These are phyloP conservation scores for Metalampra italica DNA, from an alignment of 2,888 invertebrate genomes.

Conservation along the genomic window DNA sequence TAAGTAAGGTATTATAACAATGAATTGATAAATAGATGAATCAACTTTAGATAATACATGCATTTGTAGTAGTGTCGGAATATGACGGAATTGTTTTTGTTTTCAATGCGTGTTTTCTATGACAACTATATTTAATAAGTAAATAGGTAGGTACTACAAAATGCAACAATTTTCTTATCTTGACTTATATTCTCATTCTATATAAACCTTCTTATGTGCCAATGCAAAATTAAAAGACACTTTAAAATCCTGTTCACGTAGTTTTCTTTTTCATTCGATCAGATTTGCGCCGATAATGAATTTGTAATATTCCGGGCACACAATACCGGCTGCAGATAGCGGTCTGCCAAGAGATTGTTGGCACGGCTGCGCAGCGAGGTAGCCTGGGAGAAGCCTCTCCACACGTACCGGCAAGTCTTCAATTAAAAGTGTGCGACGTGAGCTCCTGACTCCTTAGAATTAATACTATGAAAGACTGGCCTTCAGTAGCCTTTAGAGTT, in stretches of 20 bases:
- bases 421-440: slow-evolving; percentile 51
- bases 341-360: slow-evolving; percentile 54
- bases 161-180: too few species aligned
- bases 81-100: too few species aligned
- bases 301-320: slow-evolving; percentile 54
- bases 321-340: slow-evolving; percentile 25
- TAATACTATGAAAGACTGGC: slow-evolving; percentile 8
- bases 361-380: slow-evolving; percentile 18
- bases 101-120: too few species aligned
- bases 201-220: too few species aligned
- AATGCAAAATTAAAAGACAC: neutral
- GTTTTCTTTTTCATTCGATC: slow-evolving; percentile 32
- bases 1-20: too few species aligned
- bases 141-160: too few species aligned
- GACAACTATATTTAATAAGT: too few species aligned
- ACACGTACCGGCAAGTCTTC: slow-evolving; percentile 44
- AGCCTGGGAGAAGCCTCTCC: slow-evolving; percentile 11
- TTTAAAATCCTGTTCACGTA: slow-evolving; percentile 23
- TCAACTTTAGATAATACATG: too few species aligned
- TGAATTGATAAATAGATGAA: too few species aligned
- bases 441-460: slow-evolving; percentile 15
- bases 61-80: too few species aligned
- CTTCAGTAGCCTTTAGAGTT: too few species aligned
- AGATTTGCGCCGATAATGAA: slow-evolving; percentile 46
- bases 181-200: too few species aligned